Evolutionary conservation across 2,888 invertebrate genomes (phyloP).

Genomic region (Mythimna vitellina): DNA sequence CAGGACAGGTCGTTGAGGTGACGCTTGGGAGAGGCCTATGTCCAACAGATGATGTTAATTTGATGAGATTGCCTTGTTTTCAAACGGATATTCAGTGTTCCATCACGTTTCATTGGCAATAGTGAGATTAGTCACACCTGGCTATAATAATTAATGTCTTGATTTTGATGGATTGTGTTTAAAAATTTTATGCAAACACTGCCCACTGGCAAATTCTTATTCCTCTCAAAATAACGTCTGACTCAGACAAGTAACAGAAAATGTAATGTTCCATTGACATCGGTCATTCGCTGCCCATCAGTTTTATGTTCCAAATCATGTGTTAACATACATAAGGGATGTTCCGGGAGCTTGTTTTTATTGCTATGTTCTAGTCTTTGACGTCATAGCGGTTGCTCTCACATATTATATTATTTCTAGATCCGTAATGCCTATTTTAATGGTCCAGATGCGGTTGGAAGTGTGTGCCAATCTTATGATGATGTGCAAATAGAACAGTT

Average conservation of each 20-base stretch:
- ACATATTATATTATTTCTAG: conserved; percentile 36
- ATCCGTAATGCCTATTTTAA: conserved; percentile 56
- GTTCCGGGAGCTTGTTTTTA: conserved; percentile 48
- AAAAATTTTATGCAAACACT: conserved; percentile 13
- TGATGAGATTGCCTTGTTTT: not conserved
- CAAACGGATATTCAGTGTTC: not conserved
- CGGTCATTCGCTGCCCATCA: conserved; percentile 59
- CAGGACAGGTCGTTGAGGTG: no score
- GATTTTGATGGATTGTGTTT: conserved; percentile 24
- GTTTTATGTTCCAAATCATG: conserved; percentile 47
- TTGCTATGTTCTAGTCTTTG: conserved; percentile 46
- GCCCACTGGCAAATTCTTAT: not conserved
- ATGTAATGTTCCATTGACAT: conserved; percentile 43
- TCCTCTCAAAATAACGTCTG: conserved; percentile 47
- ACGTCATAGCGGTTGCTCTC: conserved; percentile 58
- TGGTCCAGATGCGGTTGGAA: conserved; percentile 25
- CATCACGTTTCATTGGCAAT: not conserved
- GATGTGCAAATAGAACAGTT: conserved; percentile 29
- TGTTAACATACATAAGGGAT: conserved; percentile 39
- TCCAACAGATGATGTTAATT: no score
- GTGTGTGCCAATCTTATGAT: conserved; percentile 36
- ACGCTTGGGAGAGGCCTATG: no score
- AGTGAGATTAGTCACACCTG: not conserved
- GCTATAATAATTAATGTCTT: conserved; percentile 1
- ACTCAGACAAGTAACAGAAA: conserved; percentile 34